A percentile compares a stretch with the other conserved stretches of the same genome.
phyloP scores from a whole-genome alignment of 2,113 vertebrate genomes.

The Clarias batrachus region DNA sequence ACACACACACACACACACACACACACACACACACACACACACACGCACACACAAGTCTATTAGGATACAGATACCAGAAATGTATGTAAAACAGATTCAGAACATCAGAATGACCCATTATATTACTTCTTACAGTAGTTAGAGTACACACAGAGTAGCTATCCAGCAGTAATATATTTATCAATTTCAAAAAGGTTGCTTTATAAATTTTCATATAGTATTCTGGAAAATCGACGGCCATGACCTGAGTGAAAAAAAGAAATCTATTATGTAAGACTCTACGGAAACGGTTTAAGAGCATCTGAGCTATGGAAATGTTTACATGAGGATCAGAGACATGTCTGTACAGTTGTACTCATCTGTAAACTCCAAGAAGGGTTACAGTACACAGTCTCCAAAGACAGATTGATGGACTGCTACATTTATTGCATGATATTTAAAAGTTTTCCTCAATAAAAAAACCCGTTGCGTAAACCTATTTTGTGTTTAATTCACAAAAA shows the following conservation, averaged over 20 bases:
- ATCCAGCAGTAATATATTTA: not conserved
- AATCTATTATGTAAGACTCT: slow-evolving; percentile 53
- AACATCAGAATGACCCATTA: not conserved
- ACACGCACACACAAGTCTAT: not conserved
- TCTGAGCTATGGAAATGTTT: slow-evolving; percentile 19
- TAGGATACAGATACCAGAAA: not conserved
- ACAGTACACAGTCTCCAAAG: not conserved
- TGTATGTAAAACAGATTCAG: not conserved
- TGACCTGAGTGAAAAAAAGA: slow-evolving; percentile 52
- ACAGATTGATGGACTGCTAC: not conserved
- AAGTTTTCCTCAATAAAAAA: not conserved
- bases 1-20: too few species aligned
- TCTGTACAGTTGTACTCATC: slow-evolving; percentile 16
- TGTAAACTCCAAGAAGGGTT: slow-evolving; percentile 9
- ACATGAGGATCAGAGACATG: slow-evolving; percentile 36
- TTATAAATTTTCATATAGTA: slow-evolving; percentile 30
- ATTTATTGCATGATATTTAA: not conserved
- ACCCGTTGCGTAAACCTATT: not conserved
- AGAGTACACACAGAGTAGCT: not conserved
- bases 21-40: not conserved
- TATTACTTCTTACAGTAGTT: not conserved
- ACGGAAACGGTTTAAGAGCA: slow-evolving; percentile 25
- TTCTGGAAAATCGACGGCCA: slow-evolving; percentile 51
- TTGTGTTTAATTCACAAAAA: not conserved
- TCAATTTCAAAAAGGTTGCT: not conserved